These are phyloP conservation scores for Sakesphorus luctuosus DNA, from an alignment of 2,113 vertebrate species.

Conservation along the genomic window DNA sequence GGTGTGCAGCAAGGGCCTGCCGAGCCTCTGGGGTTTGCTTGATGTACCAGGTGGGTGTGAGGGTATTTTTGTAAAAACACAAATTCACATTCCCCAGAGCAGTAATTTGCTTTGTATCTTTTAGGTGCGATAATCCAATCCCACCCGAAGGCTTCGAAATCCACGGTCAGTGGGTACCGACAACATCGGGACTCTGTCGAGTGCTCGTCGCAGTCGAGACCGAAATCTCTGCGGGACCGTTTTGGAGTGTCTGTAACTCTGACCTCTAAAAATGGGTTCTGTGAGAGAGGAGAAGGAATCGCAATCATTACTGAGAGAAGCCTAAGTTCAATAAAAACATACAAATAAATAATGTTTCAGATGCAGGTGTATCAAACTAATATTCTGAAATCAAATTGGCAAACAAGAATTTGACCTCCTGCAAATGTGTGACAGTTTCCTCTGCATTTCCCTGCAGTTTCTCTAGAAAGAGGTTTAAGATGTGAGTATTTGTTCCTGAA, in stretches of 20 bases:
- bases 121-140: conserved; percentile 99
- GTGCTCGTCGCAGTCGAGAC: conserved; percentile 95
- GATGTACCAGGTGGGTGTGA: conserved; percentile 96
- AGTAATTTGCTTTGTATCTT: conserved; percentile 98
- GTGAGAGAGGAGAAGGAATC: conserved; percentile 47
- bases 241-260: conserved; percentile 91
- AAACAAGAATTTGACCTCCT: background rate
- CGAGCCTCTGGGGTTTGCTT: conserved; percentile 91
- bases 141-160: conserved; percentile 98
- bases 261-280: conserved; percentile 98
- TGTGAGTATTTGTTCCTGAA: background rate
- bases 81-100: conserved; percentile 97
- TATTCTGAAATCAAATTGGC: background rate
- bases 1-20: conserved; percentile 97
- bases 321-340: background rate
- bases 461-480: background rate
- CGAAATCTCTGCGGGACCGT: conserved; percentile 88
- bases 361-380: too few relatives aligned
- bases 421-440: background rate
- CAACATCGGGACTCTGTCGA: conserved; percentile 94
- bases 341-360: background rate
- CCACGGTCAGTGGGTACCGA: conserved; percentile 94
- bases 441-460: background rate
- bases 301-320: background rate
- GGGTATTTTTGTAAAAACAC: conserved; percentile 98